Conservation (phyloP, 2,888 invertebrate genomes). For the Parelbella ahira region DNA sequence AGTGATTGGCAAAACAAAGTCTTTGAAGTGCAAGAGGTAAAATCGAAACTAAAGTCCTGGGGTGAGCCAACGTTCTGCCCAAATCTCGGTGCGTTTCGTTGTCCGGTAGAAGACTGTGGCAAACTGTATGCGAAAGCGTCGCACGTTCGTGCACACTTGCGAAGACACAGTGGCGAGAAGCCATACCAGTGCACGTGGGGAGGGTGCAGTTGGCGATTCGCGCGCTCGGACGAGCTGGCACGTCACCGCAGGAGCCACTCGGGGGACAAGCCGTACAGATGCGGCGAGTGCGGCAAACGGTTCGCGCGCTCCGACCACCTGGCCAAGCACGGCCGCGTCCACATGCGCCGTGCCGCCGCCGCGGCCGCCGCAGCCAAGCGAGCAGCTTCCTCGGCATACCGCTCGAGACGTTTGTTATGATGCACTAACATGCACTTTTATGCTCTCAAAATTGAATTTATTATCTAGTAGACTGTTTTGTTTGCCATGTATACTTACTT, state of each 20-base stretch:
- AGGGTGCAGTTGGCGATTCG: too few species aligned
- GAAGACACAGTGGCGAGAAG: slow-evolving; percentile 91
- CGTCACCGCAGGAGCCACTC: slow-evolving; percentile 97
- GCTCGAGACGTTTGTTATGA: slow-evolving; percentile 30
- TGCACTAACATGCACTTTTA: background rate
- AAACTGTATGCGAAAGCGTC: slow-evolving; percentile 95
- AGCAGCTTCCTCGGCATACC: slow-evolving; percentile 35
- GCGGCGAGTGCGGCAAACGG: slow-evolving; percentile 91
- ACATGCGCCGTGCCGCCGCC: slow-evolving; percentile 82
- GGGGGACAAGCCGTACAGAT: slow-evolving; percentile 95
- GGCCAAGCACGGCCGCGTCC: slow-evolving; percentile 94
- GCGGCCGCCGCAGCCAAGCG: slow-evolving; percentile 48
- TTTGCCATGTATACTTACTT: too few species aligned
- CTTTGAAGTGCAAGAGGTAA: slow-evolving; percentile 32
- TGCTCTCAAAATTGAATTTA: background rate
- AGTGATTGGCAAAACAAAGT: slow-evolving; percentile 37
- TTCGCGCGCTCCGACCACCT: slow-evolving; percentile 97
- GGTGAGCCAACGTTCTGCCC: slow-evolving; percentile 67
- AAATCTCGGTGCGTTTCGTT: slow-evolving; percentile 83
- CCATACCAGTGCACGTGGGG: slow-evolving; percentile 87
- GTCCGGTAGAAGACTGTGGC: slow-evolving; percentile 85
- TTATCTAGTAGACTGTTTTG: background rate
- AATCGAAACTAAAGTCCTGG: slow-evolving; percentile 50
- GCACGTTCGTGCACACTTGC: slow-evolving; percentile 92
- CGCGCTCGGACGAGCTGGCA: slow-evolving; percentile 95